These are phyloP conservation scores for Sphaerophoria rueppellii DNA, from an alignment of 2,888 invertebrate species.

Conservation along the genomic window DNA sequence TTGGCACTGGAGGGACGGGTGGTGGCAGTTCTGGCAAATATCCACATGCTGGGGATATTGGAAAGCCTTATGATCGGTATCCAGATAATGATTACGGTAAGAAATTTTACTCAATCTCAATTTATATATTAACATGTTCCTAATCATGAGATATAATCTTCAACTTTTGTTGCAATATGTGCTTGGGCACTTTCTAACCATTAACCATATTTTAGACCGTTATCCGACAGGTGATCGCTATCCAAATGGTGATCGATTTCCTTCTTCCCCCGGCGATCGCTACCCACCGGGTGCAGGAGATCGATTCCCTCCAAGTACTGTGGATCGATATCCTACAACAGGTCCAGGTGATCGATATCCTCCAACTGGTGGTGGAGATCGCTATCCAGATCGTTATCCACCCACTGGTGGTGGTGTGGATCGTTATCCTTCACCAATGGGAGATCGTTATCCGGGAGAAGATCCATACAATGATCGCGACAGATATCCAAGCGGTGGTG, in stretches of 20 bases:
- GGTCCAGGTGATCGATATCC: constrained; percentile 82
- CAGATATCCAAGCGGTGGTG: constrained; percentile 77
- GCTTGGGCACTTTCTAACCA: constrained; percentile 51
- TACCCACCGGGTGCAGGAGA: constrained; percentile 12
- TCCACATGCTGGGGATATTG: constrained; percentile 79
- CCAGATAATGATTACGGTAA: constrained; percentile 80
- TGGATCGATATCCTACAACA: constrained; percentile 79
- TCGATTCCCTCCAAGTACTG: constrained; percentile 78
- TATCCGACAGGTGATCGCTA: constrained; percentile 81
- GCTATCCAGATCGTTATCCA: constrained; percentile 82
- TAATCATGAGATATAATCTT: constrained; percentile 29
- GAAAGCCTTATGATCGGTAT: constrained; percentile 80
- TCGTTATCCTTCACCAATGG: constrained; percentile 80
- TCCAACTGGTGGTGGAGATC: constrained; percentile 77
- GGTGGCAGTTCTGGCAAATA: constrained; percentile 79
- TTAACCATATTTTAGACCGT: constrained; percentile 79
- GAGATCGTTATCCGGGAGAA: constrained; percentile 80
- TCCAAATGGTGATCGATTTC: constrained; percentile 80
- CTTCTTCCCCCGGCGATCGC: constrained; percentile 74
- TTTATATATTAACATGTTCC: constrained; percentile 39
- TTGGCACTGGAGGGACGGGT: constrained; percentile 81
- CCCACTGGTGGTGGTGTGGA: constrained; percentile 79
- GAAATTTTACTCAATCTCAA: constrained; percentile 19
- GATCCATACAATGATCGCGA: constrained; percentile 83
- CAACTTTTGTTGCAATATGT: constrained; percentile 48